These are phyloP conservation scores for Sceloporus tristichus DNA, from an alignment of 2,113 vertebrate species.

Conservation along the genomic window DNA sequence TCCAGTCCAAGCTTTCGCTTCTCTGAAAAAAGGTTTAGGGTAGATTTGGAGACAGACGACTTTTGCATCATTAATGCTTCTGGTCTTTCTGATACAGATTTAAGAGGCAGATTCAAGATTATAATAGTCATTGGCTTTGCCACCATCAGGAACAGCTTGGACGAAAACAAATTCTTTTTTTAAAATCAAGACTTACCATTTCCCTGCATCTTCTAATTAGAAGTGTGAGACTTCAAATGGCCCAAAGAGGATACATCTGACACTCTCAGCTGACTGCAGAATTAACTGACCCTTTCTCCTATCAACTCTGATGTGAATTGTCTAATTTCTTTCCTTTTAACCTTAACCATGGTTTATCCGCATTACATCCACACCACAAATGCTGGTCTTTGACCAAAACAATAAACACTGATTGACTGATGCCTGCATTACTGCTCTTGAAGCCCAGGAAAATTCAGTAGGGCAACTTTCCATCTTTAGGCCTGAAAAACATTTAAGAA, in stretches of 20 bases:
- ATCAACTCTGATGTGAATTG: too few species aligned
- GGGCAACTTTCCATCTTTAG: neutral
- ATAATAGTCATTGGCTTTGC: neutral
- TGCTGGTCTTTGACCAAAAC: too few species aligned
- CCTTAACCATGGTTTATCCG: neutral
- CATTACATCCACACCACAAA: neutral
- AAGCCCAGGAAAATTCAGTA: neutral
- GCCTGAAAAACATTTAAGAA: neutral
- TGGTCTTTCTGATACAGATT: conserved; percentile 8
- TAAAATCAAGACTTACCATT: neutral
- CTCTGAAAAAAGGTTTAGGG: conserved; percentile 41
- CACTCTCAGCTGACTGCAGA: neutral
- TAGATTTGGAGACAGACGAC: conserved; percentile 18
- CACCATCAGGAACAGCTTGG: neutral
- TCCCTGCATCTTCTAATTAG: too few species aligned
- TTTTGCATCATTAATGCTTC: conserved; percentile 35
- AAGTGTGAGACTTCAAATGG: neutral
- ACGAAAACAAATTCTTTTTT: conserved; percentile 5
- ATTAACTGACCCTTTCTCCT: neutral
- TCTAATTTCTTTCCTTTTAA: neutral
- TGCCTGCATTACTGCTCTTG: neutral
- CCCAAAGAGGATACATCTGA: neutral
- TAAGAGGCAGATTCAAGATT: neutral
- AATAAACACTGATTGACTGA: too few species aligned
- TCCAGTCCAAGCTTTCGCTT: conserved; percentile 59